phyloP scores from a whole-genome alignment of 2,113 vertebrate species.

The Leuciscus idus region DNA sequence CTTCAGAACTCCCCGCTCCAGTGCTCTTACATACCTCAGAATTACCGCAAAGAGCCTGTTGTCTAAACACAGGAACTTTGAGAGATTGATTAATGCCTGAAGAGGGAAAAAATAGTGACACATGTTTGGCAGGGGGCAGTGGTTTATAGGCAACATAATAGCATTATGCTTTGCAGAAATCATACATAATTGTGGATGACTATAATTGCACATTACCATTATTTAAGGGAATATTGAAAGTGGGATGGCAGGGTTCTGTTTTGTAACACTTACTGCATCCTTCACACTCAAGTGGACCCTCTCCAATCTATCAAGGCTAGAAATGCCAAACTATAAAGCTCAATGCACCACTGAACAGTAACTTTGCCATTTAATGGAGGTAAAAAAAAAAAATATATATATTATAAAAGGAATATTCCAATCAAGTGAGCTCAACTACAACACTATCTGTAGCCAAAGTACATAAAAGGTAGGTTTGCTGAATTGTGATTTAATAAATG shows the following conservation, averaged over 20 bases:
- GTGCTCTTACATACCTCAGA: slow-evolving; percentile 27
- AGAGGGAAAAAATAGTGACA: neutral
- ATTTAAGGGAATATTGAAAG: slow-evolving; percentile 7
- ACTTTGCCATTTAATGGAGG: slow-evolving; percentile 42
- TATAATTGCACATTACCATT: slow-evolving; percentile 32
- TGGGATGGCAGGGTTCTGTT: slow-evolving; percentile 9
- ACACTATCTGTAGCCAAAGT: slow-evolving; percentile 14
- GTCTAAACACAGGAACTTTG: slow-evolving; percentile 44
- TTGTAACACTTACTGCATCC: slow-evolving; percentile 25
- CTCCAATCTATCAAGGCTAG: slow-evolving; percentile 41
- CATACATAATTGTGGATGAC: slow-evolving; percentile 14
- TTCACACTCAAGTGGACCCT: slow-evolving; percentile 38
- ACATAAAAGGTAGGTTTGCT: slow-evolving; percentile 25
- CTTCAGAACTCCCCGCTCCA: slow-evolving; percentile 6
- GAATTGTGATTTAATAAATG: slow-evolving; percentile 33
- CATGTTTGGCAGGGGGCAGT: neutral
- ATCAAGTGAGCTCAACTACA: neutral
- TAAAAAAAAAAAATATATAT: neutral
- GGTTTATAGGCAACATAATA: slow-evolving; percentile 7
- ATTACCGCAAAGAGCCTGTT: slow-evolving; percentile 43
- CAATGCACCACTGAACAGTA: slow-evolving; percentile 46
- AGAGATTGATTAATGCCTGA: slow-evolving; percentile 40
- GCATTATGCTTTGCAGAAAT: neutral
- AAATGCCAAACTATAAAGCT: slow-evolving; percentile 47
- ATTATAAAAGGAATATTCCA: slow-evolving; percentile 41